These are phyloP conservation scores for Habroteleia sp. DNA, from an alignment of 2,888 invertebrate species.

Conservation along the genomic window DNA sequence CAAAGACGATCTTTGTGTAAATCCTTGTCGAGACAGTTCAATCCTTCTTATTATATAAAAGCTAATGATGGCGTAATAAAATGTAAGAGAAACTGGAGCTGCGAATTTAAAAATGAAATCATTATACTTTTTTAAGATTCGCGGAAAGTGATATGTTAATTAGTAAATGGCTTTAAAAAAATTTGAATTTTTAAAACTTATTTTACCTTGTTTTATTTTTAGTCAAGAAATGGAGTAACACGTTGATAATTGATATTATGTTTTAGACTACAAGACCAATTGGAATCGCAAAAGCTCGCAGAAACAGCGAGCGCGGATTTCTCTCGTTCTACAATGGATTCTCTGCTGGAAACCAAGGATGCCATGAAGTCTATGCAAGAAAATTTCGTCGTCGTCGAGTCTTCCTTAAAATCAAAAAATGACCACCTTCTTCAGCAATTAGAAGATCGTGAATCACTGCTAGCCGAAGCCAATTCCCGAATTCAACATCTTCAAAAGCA, in stretches of 20 bases:
- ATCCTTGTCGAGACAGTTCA: too few relatives aligned
- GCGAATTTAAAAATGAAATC: too few relatives aligned
- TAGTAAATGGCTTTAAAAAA: too few relatives aligned
- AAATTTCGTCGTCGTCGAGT: conserved; percentile 87
- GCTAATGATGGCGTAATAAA: too few relatives aligned
- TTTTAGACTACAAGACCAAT: conserved; percentile 70
- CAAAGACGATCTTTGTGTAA: too few relatives aligned
- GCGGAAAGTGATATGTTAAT: too few relatives aligned
- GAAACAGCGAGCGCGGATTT: conserved; percentile 72
- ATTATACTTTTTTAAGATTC: too few relatives aligned
- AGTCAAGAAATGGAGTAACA: background rate
- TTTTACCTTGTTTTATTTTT: background rate
- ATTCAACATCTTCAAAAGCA: too few relatives aligned
- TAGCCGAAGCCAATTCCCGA: conserved; percentile 77
- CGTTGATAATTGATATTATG: too few relatives aligned
- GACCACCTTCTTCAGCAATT: conserved; percentile 83
- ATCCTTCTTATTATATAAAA: too few relatives aligned
- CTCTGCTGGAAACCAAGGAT: conserved; percentile 89
- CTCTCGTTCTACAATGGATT: conserved; percentile 83
- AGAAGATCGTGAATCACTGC: conserved; percentile 83
- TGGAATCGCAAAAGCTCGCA: conserved; percentile 69
- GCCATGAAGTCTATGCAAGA: conserved; percentile 91
- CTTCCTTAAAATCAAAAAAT: conserved; percentile 87
- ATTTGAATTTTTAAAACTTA: too few relatives aligned
- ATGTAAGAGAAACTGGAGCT: too few relatives aligned